phyloP scores from a whole-genome alignment of 2,888 invertebrate species.

The Leucozona laternaria region DNA sequence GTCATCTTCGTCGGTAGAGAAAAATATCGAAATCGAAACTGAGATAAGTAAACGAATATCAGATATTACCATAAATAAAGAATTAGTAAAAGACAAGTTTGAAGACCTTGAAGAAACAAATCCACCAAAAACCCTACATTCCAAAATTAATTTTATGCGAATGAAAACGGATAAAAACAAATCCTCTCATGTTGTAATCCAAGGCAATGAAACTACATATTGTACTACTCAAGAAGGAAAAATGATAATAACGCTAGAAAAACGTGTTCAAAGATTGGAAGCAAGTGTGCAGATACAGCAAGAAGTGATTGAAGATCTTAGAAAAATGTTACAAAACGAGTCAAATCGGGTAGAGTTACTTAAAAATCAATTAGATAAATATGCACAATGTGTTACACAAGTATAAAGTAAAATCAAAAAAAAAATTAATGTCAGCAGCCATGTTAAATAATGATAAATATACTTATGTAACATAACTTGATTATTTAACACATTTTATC shows the following conservation, averaged over 20 bases:
- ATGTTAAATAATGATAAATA: not conserved
- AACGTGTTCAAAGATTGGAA: slow-evolving; percentile 82
- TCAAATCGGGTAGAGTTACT: slow-evolving; percentile 87
- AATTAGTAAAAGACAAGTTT: slow-evolving; percentile 47
- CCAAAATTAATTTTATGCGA: slow-evolving; percentile 67
- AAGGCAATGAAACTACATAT: slow-evolving; percentile 28
- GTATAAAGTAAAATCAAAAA: slow-evolving; percentile 84
- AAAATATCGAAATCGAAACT: slow-evolving; percentile 45
- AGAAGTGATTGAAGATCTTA: slow-evolving; percentile 87
- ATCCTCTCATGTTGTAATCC: slow-evolving; percentile 29
- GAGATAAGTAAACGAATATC: slow-evolving; percentile 71
- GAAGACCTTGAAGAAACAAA: slow-evolving; percentile 79
- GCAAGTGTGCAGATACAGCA: slow-evolving; percentile 82
- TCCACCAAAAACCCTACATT: slow-evolving; percentile 81
- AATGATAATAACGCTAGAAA: slow-evolving; percentile 81
- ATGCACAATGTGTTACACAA: slow-evolving; percentile 89
- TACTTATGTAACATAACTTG: not conserved
- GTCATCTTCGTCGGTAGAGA: slow-evolving; percentile 76
- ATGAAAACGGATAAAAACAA: slow-evolving; percentile 43
- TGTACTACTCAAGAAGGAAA: slow-evolving; percentile 60
- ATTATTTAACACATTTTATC: not conserved
- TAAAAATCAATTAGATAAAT: slow-evolving; percentile 88
- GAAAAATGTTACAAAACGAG: slow-evolving; percentile 86
- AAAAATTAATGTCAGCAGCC: not conserved
- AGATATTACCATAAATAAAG: slow-evolving; percentile 19